Base-by-base conservation (phyloP, 2,113 vertebrate genomes). In the Phasianus colchicus region DNA sequence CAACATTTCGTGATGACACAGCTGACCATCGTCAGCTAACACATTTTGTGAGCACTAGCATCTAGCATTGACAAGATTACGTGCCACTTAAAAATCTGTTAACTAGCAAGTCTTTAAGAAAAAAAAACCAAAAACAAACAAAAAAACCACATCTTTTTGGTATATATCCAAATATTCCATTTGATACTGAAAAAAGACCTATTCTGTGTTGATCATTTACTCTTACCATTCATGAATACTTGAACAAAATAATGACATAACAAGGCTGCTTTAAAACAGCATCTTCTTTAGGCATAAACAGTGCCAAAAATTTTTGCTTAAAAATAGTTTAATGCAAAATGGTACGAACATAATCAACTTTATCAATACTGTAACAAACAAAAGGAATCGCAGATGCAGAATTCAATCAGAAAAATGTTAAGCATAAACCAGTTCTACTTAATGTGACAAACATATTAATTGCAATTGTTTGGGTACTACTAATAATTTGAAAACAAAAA, bases 391-490 rank as follows among this genome's bases (percentile, higher is more conserved):
- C 11, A 77, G 14, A 54, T 66, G 55, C 30, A 77, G 64, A 83
- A 74, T 77, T 86, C 11, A 60, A 75, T 55, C 66, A 29, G 45
- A 92, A 89, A 30, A 90, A 54, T 40, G 20, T 83, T 83, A 73
- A 77, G 21, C 42, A 83, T 32, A 90, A 94, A 55, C 74, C 24
- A 48, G 21, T 90, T 94, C 82, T 93, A 70, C 19, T 58, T 83
- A 42, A 4, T 71, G 32, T 66, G 55, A 40, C 32, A 38, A 86
- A 83, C 15, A 9, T 22, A 58, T 90, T 79, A 50, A 60, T 85
- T 86, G 30, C 20, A 92, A 24, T 83, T 77, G 36, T 24, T 86
- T 90, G 38, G 6, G 29, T 81, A 55, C 4, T 50, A 86, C 63
- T 66, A 72, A 55, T 20, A 70, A 42, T 71, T 85, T 77, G 3